Percentiles rank a stretch among this genome's conserved stretches.
These are phyloP conservation scores for Marmota monax DNA, from an alignment of 2,113 vertebrate species.

Conservation along the genomic window DNA sequence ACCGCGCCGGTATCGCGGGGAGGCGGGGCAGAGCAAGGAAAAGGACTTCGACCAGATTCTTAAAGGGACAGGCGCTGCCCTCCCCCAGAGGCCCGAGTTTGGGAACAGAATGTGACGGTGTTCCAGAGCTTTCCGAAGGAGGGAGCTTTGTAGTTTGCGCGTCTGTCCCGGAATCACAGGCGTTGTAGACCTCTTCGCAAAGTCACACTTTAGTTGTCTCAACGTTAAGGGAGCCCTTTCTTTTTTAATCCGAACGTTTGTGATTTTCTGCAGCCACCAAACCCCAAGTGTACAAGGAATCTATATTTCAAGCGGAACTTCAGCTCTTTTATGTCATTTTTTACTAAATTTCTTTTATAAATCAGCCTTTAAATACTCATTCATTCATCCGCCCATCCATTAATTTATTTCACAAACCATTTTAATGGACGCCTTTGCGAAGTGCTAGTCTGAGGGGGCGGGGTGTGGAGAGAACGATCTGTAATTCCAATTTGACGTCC, in stretches of 20 bases:
- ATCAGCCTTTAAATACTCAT: neutral
- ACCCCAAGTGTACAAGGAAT: neutral
- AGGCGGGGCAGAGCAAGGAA: conserved; percentile 22
- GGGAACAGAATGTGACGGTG: neutral
- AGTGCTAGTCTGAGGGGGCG: neutral
- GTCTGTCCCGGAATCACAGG: neutral
- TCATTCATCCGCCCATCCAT: neutral
- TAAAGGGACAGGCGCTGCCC: conserved; percentile 71
- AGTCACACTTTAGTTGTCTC: neutral
- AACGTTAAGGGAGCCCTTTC: neutral
- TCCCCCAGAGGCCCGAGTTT: neutral
- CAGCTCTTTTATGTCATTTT: neutral
- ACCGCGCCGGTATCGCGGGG: neutral
- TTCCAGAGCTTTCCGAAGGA: neutral
- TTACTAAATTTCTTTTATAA: neutral
- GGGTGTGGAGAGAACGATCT: neutral
- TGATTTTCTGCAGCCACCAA: neutral
- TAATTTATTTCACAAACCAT: neutral
- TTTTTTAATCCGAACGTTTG: neutral
- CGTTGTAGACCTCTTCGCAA: neutral
- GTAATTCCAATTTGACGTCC: neutral
- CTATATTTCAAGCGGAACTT: neutral
- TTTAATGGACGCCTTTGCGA: neutral
- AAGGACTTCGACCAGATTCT: conserved; percentile 61
- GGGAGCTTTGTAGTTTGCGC: neutral